Evolutionary conservation across 2,113 vertebrate genomes (phyloP).

Genomic region (Numida meleagris): DNA sequence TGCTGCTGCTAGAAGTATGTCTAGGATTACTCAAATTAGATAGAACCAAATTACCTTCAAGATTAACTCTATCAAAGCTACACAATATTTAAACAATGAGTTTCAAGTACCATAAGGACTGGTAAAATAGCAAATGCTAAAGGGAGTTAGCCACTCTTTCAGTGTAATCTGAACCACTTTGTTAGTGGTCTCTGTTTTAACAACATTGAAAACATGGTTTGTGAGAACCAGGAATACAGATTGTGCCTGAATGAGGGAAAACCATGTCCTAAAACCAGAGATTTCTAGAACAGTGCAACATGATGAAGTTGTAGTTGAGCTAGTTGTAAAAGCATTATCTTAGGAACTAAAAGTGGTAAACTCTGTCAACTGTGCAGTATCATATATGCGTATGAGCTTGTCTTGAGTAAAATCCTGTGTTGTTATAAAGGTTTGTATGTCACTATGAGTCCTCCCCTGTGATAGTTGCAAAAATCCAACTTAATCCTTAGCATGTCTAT

Average conservation of each 20-base stretch:
- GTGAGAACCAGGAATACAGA: neutral
- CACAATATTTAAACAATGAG: neutral
- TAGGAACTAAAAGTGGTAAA: neutral
- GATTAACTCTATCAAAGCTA: neutral
- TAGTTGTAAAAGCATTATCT: neutral
- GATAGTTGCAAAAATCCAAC: neutral
- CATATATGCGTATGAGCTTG: neutral
- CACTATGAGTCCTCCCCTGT: neutral
- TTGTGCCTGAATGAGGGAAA: neutral
- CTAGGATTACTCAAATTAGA: constrained; percentile 25
- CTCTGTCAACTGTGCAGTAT: neutral
- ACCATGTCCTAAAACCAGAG: neutral
- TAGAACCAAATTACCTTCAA: neutral
- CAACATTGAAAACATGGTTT: neutral
- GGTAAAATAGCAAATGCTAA: neutral
- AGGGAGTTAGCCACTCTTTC: neutral
- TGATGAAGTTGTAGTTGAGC: neutral
- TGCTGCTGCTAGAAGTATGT: constrained; percentile 5
- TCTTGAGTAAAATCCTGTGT: neutral
- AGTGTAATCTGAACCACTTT: neutral
- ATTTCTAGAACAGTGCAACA: neutral
- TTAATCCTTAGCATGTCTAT: neutral
- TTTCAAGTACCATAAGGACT: neutral
- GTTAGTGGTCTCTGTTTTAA: neutral
- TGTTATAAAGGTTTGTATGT: neutral